These are phyloP conservation scores for Pollenia labialis DNA, from an alignment of 2,888 invertebrate species.

Conservation along the genomic window DNA sequence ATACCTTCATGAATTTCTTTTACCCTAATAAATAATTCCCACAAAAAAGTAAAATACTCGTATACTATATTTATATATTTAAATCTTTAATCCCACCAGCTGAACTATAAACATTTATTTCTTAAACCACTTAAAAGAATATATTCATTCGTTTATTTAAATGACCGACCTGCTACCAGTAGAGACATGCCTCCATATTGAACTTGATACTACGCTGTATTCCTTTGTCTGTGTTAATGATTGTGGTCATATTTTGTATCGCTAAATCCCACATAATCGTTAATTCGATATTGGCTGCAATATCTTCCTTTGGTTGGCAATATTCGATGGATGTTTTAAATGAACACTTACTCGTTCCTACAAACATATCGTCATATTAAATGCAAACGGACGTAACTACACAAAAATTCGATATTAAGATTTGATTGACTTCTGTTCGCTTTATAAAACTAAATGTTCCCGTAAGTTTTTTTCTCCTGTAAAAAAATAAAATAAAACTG, in stretches of 20 bases:
- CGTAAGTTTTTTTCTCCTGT: too few relatives aligned
- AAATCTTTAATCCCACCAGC: conserved; percentile 56
- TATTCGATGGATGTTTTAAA: conserved; percentile 15
- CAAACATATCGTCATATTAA: not conserved
- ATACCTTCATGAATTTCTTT: not conserved
- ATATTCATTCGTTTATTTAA: conserved; percentile 27
- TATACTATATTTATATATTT: conserved; percentile 26
- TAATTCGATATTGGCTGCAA: conserved; percentile 65
- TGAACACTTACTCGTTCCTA: not conserved
- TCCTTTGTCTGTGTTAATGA: conserved; percentile 60
- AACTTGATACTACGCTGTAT: not conserved
- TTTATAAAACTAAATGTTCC: too few relatives aligned
- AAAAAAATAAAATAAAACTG: too few relatives aligned
- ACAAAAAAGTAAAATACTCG: not conserved
- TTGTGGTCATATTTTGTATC: conserved; percentile 69
- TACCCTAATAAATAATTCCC: conserved; percentile 2
- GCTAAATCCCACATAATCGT: conserved; percentile 71
- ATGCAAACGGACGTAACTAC: too few relatives aligned
- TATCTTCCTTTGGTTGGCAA: conserved; percentile 38
- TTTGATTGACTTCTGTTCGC: too few relatives aligned
- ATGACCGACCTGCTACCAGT: conserved; percentile 34
- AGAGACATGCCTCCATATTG: conserved; percentile 27
- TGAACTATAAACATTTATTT: conserved; percentile 47
- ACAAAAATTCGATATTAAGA: too few relatives aligned
- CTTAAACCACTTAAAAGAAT: conserved; percentile 49